Conservation (phyloP, 2,113 vertebrate genomes). For the Corydoras sp. region DNA sequence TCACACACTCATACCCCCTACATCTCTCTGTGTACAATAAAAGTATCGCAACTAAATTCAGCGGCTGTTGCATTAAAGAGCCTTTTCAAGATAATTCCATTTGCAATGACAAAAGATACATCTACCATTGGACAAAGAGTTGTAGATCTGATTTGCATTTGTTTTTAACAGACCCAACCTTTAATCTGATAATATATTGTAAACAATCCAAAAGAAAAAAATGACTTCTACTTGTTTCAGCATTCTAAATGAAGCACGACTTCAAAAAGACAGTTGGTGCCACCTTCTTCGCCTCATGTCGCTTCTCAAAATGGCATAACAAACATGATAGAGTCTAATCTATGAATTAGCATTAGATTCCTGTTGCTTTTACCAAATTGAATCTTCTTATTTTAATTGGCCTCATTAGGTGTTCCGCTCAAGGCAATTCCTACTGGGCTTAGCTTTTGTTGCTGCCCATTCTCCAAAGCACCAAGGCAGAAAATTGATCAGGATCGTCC, state of each 20-base stretch:
- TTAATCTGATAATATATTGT: not conserved
- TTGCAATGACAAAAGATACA: constrained; percentile 6
- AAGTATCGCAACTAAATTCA: not conserved
- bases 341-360: constrained; percentile 66
- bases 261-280: constrained; percentile 45
- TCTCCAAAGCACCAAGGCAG: constrained; percentile 59
- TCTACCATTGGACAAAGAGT: not conserved
- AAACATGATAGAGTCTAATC: constrained; percentile 55
- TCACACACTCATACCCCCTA: constrained; percentile 10
- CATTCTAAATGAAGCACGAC: constrained; percentile 52
- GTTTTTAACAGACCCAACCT: too few relatives aligned
- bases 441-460: constrained; percentile 54
- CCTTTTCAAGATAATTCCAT: constrained; percentile 32
- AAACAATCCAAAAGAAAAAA: not conserved
- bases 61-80: not conserved
- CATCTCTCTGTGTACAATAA: not conserved
- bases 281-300: constrained; percentile 57
- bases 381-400: constrained; percentile 76
- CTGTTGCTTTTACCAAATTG: constrained; percentile 71
- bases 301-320: constrained; percentile 62
- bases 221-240: constrained; percentile 26
- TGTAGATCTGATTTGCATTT: too few relatives aligned
- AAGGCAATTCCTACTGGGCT: constrained; percentile 55
- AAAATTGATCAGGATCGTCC: constrained; percentile 61
- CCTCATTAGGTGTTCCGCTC: constrained; percentile 65